Evolutionary conservation across 2,113 vertebrate genomes (phyloP).

Genomic region (Smithornis capensis): DNA sequence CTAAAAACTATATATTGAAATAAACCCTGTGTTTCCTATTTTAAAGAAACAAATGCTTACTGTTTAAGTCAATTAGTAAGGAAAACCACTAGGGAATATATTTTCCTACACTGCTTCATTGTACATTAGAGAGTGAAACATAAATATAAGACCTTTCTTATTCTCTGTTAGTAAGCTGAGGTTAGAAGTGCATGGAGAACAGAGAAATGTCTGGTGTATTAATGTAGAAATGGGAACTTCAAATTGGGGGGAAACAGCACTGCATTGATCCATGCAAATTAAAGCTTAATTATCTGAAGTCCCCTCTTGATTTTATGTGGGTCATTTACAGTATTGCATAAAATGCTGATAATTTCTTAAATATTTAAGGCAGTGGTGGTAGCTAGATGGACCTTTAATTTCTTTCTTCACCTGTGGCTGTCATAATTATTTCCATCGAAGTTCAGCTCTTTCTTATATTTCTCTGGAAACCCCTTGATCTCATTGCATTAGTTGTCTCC

Average conservation of each 20-base stretch:
- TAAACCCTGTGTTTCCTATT: background rate
- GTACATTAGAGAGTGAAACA: background rate
- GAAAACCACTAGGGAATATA: background rate
- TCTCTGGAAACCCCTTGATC: constrained; percentile 24
- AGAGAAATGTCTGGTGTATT: background rate
- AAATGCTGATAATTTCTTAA: background rate
- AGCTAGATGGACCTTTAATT: background rate
- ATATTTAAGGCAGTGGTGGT: background rate
- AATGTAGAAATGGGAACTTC: background rate
- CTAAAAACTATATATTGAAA: background rate
- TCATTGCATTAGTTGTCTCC: background rate
- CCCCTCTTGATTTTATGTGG: background rate
- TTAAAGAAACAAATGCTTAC: background rate
- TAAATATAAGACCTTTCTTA: background rate
- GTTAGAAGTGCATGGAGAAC: background rate
- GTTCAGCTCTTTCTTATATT: background rate
- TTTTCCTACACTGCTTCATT: background rate
- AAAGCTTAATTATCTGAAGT: background rate
- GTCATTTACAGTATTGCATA: background rate
- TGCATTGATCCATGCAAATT: background rate
- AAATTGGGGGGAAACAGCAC: background rate
- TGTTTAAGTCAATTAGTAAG: background rate
- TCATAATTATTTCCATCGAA: background rate
- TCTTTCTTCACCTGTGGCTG: background rate
- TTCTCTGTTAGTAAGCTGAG: background rate